Evolutionary conservation across 2,113 vertebrate species (phyloP), one percentile per base, ranked within the genome.

Genomic region (Clarias magur): DNA sequence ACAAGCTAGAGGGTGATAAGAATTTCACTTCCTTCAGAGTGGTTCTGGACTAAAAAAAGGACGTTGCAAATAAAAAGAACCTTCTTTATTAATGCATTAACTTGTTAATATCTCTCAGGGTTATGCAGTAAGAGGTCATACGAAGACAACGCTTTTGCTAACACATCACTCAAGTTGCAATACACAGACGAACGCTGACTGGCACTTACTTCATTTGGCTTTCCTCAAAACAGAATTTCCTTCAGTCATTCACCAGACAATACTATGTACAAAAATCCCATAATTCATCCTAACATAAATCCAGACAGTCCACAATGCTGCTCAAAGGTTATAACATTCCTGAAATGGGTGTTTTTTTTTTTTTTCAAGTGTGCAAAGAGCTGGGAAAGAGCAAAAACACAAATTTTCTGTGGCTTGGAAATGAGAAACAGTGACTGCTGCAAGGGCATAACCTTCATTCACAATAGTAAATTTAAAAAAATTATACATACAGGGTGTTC

Each of bases 21-120:
- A 82, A 82, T 82, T 82, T 82, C 80, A 82, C 80, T 83, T 67
- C 81, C 62, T 67, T 63, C 3, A 27, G 27, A 11, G 38, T 2
- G 38, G 30, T 38, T 81, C 62, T 53, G 9, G 15, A 67, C 62
- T 42, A 60, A 63, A 57, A 79, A 82, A 67, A 54, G 62, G 38
- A 83, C 67, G 25, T 67, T 67, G 62, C 62, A 21, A 53, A 83
- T 67, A 67, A 67, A 54, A 34, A 27, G 38, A 67, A 30, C 23
- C 67, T 82, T 65, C 25, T 53, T 67, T 67, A 27, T 67, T 67
- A 67, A 62, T 67, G 81, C 42, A 81, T 81, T 7, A 80, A 30
- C 56, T 59, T 59, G 25, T 27, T 59, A 21, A 54, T 81, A 81
- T 53, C 19, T 27, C n/a, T 42, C 59, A 82, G 11, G 65, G 21